Base-by-base conservation (phyloP, 2,797 vertebrate genomes). In the Ciconia nigra region DNA sequence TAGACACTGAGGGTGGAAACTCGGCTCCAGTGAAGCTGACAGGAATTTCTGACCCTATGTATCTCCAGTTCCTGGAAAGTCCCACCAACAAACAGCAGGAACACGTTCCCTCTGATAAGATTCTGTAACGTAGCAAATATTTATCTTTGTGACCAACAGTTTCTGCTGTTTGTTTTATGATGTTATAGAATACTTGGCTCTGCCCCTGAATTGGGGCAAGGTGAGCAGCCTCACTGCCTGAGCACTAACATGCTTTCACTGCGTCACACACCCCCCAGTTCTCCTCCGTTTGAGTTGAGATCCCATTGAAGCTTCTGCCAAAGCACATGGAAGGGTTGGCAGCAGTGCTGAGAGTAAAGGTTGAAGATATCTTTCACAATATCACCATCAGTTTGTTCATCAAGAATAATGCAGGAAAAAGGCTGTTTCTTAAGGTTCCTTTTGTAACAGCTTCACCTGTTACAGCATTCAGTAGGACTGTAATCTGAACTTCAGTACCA, bases 61-160 rank as follows among this genome's bases (percentile, higher is more conserved):
- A 81, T 95, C 89, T 72, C 42, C 61, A 85, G 72, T 97, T 97
- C 96, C 94, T 97, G 95, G 95, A 94, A 97, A 95, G 90, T 80
- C 73, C 81, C 70, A 92, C 58, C 47, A 95, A 73, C 89, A 94
- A 93, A 89, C 76, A 95, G 70, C 70, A 89, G 83, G 83, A 95
- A 90, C 72, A 44, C 84, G 87, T 91, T 93, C 84, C 41, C 90
- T 76, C 87, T 80, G 93, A 96, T 97, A 95, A 96, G 94, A 96
- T 82, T 96, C 93, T 92, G 79, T 95, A 97, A 93, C 15, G 41
- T 82, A 85, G 93, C 93, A 95, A 96, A 95, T 97, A 94, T 92
- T 97, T 96, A 92, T 72, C 93, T 96, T 93, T 87, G 85, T 87
- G 81, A 81, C 78, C 90, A 91, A 89, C 90, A 96, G 89, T 96